Evolutionary conservation across 2,888 invertebrate species (phyloP), one percentile per base, ranked within the genome.

Genomic region (Clanis bilineata): DNA sequence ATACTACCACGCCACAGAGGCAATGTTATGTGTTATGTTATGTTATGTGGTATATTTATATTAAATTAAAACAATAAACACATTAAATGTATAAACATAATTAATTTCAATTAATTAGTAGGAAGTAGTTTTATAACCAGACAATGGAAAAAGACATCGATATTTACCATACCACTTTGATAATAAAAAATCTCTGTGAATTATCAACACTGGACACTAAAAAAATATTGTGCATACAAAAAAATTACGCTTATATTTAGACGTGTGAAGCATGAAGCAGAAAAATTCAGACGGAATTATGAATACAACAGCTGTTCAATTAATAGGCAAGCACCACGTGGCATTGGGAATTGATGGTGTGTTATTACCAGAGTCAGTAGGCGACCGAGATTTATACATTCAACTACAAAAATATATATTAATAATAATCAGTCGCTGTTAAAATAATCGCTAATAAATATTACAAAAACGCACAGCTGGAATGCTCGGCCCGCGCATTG

Each of bases 261-360:
- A 51, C 18, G 47, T 28, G 47, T 28, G 28, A 51, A 51, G 47
- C 28, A 51, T 28, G 47, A 15, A 28, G 28, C 28, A 6, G 28
- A 51, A 47, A 45, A 51, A 51, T 51, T 51, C 47, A 51, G 47
- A 51, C 47, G 47, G 47, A 51, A 51, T 28, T 51, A 51, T 51
- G 47, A 51, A 28, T 51, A 51, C 47, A 51, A 51, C 47, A 51
- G 47, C 47, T 51, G 47, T 51, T 51, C 47, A 51, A 51, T 51
- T 51, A 51, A 51, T 28, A 10, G 28, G 9, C 28, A 18, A 18
- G 28, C 28, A 28, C 47, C 47, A 51, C 47, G 47, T 51, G 47
- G 47, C 47, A 28, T 51, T 28, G 28, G 28, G 28, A 51, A 51
- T 51, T 28, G 28, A 51, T 51, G 47, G 25, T 15, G 28, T 28